A percentile compares a stretch with the other conserved stretches of the same genome.
phyloP scores from a whole-genome alignment of 1,140 invertebrate species.

The Nephila pilipes region DNA sequence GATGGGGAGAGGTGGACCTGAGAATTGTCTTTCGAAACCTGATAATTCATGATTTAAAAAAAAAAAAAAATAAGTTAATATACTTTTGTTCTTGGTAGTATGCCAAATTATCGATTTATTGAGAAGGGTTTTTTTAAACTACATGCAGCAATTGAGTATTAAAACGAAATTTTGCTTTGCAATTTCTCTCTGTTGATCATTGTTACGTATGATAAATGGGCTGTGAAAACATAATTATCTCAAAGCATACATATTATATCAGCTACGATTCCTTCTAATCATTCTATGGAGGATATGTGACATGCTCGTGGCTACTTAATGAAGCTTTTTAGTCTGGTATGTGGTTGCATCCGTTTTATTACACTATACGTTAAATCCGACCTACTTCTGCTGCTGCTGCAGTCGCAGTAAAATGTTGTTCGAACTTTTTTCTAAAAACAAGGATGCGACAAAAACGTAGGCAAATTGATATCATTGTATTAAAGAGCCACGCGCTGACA shows the following conservation, averaged over 20 bases:
- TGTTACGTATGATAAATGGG: not conserved
- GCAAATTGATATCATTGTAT: slow-evolving; percentile 13
- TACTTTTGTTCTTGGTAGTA: too few relatives aligned
- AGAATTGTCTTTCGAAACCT: too few relatives aligned
- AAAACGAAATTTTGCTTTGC: too few relatives aligned
- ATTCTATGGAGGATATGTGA: too few relatives aligned
- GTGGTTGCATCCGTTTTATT: not conserved
- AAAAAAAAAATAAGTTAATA: too few relatives aligned
- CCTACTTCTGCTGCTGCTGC: not conserved
- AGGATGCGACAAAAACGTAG: slow-evolving; percentile 10
- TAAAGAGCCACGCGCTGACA: not conserved
- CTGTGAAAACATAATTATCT: too few relatives aligned
- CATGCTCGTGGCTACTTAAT: too few relatives aligned
- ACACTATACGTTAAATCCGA: not conserved
- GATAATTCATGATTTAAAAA: too few relatives aligned
- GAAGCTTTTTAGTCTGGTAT: not conserved
- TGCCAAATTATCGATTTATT: too few relatives aligned
- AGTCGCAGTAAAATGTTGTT: not conserved
- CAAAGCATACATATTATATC: not conserved
- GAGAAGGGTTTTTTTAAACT: too few relatives aligned
- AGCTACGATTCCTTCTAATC: not conserved
- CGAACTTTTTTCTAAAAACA: not conserved
- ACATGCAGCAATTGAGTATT: too few relatives aligned
- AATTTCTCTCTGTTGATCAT: not conserved
- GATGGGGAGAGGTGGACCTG: too few relatives aligned